These are phyloP conservation scores for Dasysyrphus albostriatus DNA, from an alignment of 2,888 invertebrate species.

Conservation along the genomic window DNA sequence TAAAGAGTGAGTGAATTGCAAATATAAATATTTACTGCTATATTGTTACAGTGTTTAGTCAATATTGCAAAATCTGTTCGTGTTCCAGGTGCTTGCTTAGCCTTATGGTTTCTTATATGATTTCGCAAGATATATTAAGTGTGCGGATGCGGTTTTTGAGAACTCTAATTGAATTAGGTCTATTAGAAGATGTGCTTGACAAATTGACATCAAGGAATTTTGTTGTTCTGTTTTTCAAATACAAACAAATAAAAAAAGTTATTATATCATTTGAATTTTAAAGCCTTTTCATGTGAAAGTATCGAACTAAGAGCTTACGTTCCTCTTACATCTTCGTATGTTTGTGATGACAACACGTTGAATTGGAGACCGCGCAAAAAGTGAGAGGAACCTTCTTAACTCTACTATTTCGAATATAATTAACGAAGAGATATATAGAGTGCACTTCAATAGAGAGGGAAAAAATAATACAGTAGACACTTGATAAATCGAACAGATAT, in stretches of 20 bases:
- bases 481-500: background rate
- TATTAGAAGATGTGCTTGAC: background rate
- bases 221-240: background rate
- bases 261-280: background rate
- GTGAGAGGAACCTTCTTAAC: conserved; percentile 24
- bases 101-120: conserved; percentile 2
- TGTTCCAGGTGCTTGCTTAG: conserved; percentile 12
- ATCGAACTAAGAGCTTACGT: background rate
- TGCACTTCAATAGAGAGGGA: conserved; percentile 4
- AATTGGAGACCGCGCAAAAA: conserved; percentile 1
- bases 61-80: conserved; percentile 15
- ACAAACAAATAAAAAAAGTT: background rate
- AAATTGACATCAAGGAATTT: background rate
- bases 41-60: conserved; percentile 14
- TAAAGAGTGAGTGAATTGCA: conserved; percentile 28
- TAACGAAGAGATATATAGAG: background rate
- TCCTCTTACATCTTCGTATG: background rate
- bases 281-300: background rate
- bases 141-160: background rate
- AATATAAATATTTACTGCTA: conserved; percentile 33
- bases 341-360: conserved; percentile 5
- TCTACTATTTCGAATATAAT: conserved; percentile 2
- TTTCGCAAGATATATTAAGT: conserved; percentile 16
- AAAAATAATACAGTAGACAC: conserved; percentile 11
- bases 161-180: conserved; percentile 25